Conservation (phyloP, 2,113 vertebrate genomes). For the Epinephelus moara region DNA sequence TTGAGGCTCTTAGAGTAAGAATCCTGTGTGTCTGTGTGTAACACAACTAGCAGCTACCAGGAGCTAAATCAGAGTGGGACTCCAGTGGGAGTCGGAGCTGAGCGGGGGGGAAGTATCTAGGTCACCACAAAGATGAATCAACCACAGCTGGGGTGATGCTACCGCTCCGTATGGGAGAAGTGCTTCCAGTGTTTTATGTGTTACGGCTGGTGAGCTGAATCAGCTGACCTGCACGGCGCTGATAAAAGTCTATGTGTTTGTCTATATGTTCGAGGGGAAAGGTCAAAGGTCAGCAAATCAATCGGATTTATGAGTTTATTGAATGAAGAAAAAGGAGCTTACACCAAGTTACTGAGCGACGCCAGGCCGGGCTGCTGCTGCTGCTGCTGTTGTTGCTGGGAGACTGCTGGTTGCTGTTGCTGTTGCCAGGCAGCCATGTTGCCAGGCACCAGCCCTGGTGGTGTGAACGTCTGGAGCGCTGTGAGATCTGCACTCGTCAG, state of each 20-base stretch:
- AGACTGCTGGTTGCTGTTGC: constrained; percentile 86
- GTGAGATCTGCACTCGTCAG: constrained; percentile 94
- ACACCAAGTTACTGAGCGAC: constrained; percentile 95
- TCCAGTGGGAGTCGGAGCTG: constrained; percentile 58
- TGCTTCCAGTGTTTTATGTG: constrained; percentile 23
- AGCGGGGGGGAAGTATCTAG: constrained; percentile 60
- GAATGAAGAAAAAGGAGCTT: constrained; percentile 73
- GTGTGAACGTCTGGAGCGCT: constrained; percentile 93
- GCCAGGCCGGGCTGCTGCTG: constrained; percentile 90
- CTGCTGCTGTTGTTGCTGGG: constrained; percentile 83
- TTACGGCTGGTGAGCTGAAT: constrained; percentile 18
- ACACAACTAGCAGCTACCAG: constrained; percentile 36
- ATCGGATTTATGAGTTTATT: background rate
- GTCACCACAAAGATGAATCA: constrained; percentile 76
- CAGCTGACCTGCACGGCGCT: background rate
- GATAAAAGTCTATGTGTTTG: background rate
- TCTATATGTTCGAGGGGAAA: background rate
- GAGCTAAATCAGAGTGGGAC: constrained; percentile 55
- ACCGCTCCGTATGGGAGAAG: constrained; percentile 19
- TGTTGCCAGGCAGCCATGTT: constrained; percentile 95
- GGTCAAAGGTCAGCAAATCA: constrained; percentile 41
- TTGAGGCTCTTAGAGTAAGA: constrained; percentile 1
- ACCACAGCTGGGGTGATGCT: constrained; percentile 58
- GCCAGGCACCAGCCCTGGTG: constrained; percentile 91
- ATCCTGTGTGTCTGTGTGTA: constrained; percentile 15